These are phyloP conservation scores for Mesorhabditis belari DNA, from an alignment of 2,888 invertebrate genomes.

Conservation along the genomic window DNA sequence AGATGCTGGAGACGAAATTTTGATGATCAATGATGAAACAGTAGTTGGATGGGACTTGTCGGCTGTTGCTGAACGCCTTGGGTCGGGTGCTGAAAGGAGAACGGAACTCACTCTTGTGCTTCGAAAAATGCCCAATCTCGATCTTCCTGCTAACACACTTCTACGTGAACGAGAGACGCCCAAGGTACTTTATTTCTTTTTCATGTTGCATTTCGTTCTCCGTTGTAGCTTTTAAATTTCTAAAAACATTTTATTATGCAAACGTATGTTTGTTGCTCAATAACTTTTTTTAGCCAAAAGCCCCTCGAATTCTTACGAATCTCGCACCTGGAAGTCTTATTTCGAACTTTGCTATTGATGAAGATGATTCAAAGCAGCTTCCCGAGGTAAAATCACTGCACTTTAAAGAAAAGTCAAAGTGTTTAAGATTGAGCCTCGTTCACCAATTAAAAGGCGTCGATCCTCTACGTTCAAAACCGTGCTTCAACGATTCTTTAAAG, in stretches of 20 bases:
- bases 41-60: conserved; percentile 38
- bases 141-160: neutral
- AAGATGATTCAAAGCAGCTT: conserved; percentile 9
- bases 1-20: conserved; percentile 90
- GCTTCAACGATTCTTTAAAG: neutral
- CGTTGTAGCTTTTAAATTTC: too few relatives aligned
- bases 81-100: conserved; percentile 9
- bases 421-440: neutral
- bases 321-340: conserved; percentile 17
- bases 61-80: conserved; percentile 28
- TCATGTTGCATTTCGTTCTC: too few relatives aligned
- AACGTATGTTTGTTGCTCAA: too few relatives aligned
- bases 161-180: neutral
- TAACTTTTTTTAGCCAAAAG: neutral
- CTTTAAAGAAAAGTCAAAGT: neutral
- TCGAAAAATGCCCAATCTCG: conserved; percentile 67
- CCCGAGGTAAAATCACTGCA: neutral
- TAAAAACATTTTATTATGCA: too few relatives aligned
- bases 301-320: conserved; percentile 14
- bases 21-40: conserved; percentile 71
- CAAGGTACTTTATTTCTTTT: neutral
- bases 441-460: conserved; percentile 8
- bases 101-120: conserved; percentile 71
- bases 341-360: conserved; percentile 4
- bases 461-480: conserved; percentile 7